Conservation (phyloP, 2,888 invertebrate genomes). For the Panorpa germanica region DNA sequence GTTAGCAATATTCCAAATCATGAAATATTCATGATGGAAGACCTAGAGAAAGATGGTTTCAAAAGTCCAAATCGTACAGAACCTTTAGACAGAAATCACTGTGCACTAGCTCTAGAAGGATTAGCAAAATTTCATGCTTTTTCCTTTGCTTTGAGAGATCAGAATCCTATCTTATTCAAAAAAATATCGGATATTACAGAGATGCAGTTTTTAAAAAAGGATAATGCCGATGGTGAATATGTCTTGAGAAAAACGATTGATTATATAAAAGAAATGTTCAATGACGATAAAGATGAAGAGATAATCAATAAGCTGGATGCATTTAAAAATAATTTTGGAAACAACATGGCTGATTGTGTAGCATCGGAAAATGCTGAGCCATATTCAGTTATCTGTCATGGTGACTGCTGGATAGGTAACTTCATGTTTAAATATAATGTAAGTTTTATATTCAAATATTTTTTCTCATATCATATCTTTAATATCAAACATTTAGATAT, state of each 20-base stretch:
- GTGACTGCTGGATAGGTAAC: constrained; percentile 17
- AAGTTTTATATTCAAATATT: constrained; percentile 8
- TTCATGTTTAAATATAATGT: constrained; percentile 16
- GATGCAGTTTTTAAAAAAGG: too few species aligned
- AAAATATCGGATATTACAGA: too few species aligned
- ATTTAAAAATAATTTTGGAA: constrained; percentile 5
- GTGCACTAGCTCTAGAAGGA: constrained; percentile 15
- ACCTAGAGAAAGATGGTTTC: constrained; percentile 13
- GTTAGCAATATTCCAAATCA: too few species aligned
- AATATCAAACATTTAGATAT: neutral
- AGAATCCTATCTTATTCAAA: constrained; percentile 15
- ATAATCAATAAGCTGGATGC: constrained; percentile 8
- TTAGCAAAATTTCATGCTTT: constrained; percentile 18
- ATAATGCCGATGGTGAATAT: constrained; percentile 10
- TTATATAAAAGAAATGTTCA: constrained; percentile 6
- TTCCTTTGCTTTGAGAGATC: constrained; percentile 16
- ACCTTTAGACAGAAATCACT: constrained; percentile 16
- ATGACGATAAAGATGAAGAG: constrained; percentile 7
- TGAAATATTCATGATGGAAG: constrained; percentile 15
- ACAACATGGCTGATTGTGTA: neutral
- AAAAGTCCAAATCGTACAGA: constrained; percentile 10
- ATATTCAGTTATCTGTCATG: constrained; percentile 16
- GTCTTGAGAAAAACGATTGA: constrained; percentile 5
- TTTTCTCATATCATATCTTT: too few species aligned
- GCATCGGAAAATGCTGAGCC: constrained; percentile 9